These are phyloP conservation scores for Cataglyphis altisquamis DNA, from an alignment of 2,888 invertebrate species.

Conservation along the genomic window DNA sequence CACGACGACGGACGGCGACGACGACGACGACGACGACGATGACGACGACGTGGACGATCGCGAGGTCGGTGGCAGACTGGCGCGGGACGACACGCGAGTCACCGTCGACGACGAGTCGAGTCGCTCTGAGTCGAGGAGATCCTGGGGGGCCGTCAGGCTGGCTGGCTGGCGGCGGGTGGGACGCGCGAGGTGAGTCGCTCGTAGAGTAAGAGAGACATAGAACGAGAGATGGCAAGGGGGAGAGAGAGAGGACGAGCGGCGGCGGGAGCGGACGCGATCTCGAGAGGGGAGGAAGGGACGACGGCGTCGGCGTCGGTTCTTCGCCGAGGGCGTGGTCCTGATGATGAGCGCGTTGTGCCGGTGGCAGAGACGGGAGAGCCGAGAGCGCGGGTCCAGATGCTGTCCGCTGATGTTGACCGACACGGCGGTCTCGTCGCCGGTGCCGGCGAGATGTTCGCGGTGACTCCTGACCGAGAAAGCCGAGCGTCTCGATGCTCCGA, in stretches of 20 bases:
- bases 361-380: conserved; percentile 54
- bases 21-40: conserved; percentile 52
- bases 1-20: conserved; percentile 43
- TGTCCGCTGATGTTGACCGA: conserved; percentile 29
- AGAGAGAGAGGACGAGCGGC: conserved; percentile 49
- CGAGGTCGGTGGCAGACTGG: conserved; percentile 76
- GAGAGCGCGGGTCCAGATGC: conserved; percentile 34
- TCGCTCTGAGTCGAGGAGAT: conserved; percentile 72
- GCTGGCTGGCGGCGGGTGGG: conserved; percentile 62
- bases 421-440: background rate
- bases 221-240: background rate
- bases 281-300: conserved; percentile 65
- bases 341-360: conserved; percentile 68
- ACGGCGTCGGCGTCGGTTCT: conserved; percentile 78
- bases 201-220: conserved; percentile 22
- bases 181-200: conserved; percentile 4
- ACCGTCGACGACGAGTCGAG: conserved; percentile 72
- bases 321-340: conserved; percentile 83
- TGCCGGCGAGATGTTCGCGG: background rate
- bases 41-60: conserved; percentile 70
- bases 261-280: conserved; percentile 61
- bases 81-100: conserved; percentile 70
- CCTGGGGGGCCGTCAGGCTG: conserved; percentile 67
- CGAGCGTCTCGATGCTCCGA: background rate
- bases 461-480: background rate